Base-by-base conservation (phyloP, 2,888 invertebrate species). In the Brachypterus glaber region DNA sequence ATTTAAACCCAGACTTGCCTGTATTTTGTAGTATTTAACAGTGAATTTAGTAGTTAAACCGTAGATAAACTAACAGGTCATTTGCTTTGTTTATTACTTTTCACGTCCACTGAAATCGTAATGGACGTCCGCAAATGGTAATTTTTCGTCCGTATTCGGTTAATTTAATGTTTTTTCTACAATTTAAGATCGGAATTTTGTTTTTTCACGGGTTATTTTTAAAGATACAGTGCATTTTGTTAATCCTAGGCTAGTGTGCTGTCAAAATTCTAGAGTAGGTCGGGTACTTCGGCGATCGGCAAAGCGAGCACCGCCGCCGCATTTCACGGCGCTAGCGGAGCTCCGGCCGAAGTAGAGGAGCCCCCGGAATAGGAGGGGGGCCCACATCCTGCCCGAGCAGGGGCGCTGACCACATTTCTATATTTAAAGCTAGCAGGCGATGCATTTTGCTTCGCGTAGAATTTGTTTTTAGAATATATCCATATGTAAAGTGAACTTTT, bases 51-150 rank as follows among this genome's bases (percentile, higher is more conserved):
- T 48, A 57, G 60, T 61, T 62, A 64, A 64, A 64, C 62, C 55
- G 58, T 56, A n/a, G n/a, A n/a, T n/a, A n/a, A n/a, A n/a, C 60
- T 60, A 65, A 63, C 65, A 65, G 65, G 65, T 66, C 65, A 65
- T 62, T 62, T 64, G 62, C 65, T 62, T 64, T 64, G 63, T 64
- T 63, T 61, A 62, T 61, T 46, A 53, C 52, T 59, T 59, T 57
- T 57, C 53, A 52, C 48, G 41, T 47, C 49, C n/a, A n/a, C n/a
- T n/a, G n/a, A n/a, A n/a, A n/a, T n/a, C n/a, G n/a, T n/a, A n/a
- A n/a, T n/a, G n/a, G n/a, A n/a, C n/a, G n/a, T n/a, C n/a, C n/a
- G n/a, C n/a, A n/a, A n/a, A n/a, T n/a, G n/a, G n/a, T n/a, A n/a
- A n/a, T n/a, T n/a, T n/a, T n/a, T n/a, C n/a, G n/a, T n/a, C n/a